Conservation (phyloP, 2,113 vertebrate species). For the Megaptera novaeangliae region DNA sequence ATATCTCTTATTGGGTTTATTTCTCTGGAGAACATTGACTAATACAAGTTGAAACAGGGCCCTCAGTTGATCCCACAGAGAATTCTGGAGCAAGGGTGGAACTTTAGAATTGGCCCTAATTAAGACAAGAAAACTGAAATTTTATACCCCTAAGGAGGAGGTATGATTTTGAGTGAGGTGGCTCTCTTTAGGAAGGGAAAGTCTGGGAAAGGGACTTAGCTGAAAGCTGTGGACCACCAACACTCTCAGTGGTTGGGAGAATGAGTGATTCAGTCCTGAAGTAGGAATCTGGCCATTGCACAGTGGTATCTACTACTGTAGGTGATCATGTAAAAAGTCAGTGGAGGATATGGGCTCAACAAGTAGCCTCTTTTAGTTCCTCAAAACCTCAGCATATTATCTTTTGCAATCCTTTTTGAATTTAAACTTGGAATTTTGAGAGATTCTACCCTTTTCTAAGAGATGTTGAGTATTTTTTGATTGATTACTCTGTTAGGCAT, state of each 20-base stretch:
- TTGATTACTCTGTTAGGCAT: background rate
- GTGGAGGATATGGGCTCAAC: background rate
- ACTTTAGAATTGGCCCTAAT: background rate
- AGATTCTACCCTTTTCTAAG: background rate
- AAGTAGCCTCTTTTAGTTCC: background rate
- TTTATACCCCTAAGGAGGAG: background rate
- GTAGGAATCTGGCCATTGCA: background rate
- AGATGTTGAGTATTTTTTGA: background rate
- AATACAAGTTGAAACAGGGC: background rate
- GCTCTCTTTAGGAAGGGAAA: background rate
- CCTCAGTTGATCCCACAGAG: background rate
- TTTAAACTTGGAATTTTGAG: slow-evolving; percentile 13
- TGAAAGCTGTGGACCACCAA: background rate
- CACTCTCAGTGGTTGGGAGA: background rate
- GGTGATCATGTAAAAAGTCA: background rate
- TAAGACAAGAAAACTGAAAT: background rate
- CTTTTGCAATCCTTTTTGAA: background rate
- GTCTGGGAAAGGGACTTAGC: background rate
- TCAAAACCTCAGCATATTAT: background rate
- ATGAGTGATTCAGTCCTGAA: background rate
- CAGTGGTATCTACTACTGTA: background rate
- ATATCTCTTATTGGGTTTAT: background rate
- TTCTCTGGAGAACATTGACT: background rate
- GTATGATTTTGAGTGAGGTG: background rate
- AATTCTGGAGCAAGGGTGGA: background rate